phyloP scores from a whole-genome alignment of 2,888 invertebrate genomes.

The Apamea sordens region DNA sequence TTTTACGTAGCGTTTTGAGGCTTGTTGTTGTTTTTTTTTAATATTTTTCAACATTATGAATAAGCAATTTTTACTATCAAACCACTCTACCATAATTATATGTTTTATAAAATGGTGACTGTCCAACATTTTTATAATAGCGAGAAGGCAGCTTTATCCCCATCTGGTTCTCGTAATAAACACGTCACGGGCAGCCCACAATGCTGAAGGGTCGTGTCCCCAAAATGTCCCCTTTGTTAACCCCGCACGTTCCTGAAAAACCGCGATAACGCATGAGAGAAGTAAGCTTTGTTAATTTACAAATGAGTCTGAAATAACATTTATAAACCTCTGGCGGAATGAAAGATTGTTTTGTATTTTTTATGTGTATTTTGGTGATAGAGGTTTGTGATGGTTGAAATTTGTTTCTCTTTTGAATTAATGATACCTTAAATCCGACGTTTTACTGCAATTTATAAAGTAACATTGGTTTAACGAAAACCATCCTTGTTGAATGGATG shows the following conservation, averaged over 20 bases:
- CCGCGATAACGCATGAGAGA: conserved; percentile 60
- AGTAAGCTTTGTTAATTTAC: conserved; percentile 55
- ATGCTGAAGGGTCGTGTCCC: conserved; percentile 28
- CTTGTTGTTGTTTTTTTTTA: neutral
- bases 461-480: neutral
- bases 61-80: neutral
- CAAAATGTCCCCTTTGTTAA: conserved; percentile 55
- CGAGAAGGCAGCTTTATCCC: neutral
- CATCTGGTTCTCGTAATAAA: conserved; percentile 44
- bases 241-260: conserved; percentile 68
- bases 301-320: conserved; percentile 53
- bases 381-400: neutral
- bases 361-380: conserved; percentile 1
- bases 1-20: neutral
- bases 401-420: neutral
- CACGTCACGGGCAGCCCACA: conserved; percentile 49
- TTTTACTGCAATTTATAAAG: neutral
- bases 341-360: conserved; percentile 20
- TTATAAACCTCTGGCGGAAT: conserved; percentile 24
- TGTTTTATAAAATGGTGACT: neutral
- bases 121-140: neutral
- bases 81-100: neutral
- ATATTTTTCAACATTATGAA: neutral
- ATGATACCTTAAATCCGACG: neutral
- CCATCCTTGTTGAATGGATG: neutral